These are phyloP conservation scores for Epizoanthus ramosus DNA, from an alignment of 92 coral and sea anemone species.

Conservation along the genomic window DNA sequence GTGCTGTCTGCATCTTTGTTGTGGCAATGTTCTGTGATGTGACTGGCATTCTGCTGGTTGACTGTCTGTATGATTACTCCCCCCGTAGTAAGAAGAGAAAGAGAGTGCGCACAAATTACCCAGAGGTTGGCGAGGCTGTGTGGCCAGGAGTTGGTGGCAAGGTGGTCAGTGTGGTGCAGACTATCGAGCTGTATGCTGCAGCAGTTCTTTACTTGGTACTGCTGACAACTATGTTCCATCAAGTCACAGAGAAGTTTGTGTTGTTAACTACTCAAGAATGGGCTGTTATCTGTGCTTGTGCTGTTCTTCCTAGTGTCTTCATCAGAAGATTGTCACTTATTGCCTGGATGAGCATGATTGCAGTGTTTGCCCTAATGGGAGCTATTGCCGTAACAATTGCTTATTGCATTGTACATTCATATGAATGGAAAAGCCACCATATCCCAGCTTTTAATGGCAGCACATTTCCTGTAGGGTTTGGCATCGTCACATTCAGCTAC, in stretches of 20 bases:
- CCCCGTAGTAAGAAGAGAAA: constrained; percentile 82
- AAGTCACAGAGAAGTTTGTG: constrained; percentile 74
- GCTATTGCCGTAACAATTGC: constrained; percentile 70
- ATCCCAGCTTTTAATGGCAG: constrained; percentile 67
- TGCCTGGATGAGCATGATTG: constrained; percentile 97
- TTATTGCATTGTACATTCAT: constrained; percentile 64
- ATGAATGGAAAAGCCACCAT: constrained; percentile 62
- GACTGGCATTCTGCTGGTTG: constrained; percentile 87
- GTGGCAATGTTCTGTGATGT: constrained; percentile 87
- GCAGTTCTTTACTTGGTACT: constrained; percentile 79
- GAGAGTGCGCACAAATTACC: constrained; percentile 79
- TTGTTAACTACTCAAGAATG: constrained; percentile 67
- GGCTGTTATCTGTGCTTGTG: constrained; percentile 79
- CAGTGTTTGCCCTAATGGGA: constrained; percentile 90
- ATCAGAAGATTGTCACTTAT: constrained; percentile 79
- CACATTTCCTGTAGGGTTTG: constrained; percentile 86
- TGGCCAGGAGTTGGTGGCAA: constrained; percentile 94
- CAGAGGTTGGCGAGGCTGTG: constrained; percentile 89
- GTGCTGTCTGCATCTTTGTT: constrained; percentile 75
- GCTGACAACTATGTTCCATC: constrained; percentile 80
- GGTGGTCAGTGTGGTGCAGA: constrained; percentile 78
- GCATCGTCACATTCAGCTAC: constrained; percentile 86
- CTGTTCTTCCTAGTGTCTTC: constrained; percentile 84
- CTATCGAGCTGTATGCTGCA: constrained; percentile 81
- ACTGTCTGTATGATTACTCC: constrained; percentile 83